Conservation (phyloP, 30 jellyfish, hydroid and myxozoan genomes). For the Hydractinia symbiolongicarpus region DNA sequence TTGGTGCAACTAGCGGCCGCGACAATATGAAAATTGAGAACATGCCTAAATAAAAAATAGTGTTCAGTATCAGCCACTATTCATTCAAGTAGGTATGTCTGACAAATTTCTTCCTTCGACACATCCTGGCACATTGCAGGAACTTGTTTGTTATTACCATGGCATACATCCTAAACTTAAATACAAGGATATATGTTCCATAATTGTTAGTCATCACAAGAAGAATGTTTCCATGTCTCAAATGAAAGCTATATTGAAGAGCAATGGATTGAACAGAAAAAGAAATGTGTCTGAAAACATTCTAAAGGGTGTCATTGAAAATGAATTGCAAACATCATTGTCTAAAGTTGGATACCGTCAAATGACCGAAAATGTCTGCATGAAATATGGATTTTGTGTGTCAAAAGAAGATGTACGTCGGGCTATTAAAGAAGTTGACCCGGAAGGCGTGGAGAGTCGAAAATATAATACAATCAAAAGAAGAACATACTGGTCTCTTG, state of each 20-base stretch:
- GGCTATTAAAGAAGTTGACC: slow-evolving; percentile 18
- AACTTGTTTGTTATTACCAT: slow-evolving; percentile 4
- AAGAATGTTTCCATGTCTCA: slow-evolving; percentile 1
- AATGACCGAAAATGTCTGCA: slow-evolving; percentile 7
- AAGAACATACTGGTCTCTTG: slow-evolving; percentile 12
- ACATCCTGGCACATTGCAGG: not conserved
- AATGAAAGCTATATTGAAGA: not conserved
- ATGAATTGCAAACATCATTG: not conserved
- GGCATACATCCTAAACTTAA: not conserved
- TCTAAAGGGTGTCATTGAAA: slow-evolving; percentile 7
- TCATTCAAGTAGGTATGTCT: not conserved
- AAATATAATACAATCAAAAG: slow-evolving; percentile 13
- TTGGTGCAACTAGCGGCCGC: not conserved
- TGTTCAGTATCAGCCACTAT: too few relatives aligned
- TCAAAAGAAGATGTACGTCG: slow-evolving; percentile 35
- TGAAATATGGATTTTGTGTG: not conserved
- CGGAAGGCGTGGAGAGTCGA: slow-evolving; percentile 25
- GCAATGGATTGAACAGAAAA: not conserved
- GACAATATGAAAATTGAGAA: not conserved
- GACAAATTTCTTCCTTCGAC: not conserved
- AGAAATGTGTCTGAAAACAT: slow-evolving; percentile 1
- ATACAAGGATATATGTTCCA: not conserved
- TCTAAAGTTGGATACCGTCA: slow-evolving; percentile 14
- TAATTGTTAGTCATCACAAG: not conserved
- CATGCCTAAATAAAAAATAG: not conserved